Conservation (phyloP, 2,797 vertebrate species). For the Premnoplex brunnescens region DNA sequence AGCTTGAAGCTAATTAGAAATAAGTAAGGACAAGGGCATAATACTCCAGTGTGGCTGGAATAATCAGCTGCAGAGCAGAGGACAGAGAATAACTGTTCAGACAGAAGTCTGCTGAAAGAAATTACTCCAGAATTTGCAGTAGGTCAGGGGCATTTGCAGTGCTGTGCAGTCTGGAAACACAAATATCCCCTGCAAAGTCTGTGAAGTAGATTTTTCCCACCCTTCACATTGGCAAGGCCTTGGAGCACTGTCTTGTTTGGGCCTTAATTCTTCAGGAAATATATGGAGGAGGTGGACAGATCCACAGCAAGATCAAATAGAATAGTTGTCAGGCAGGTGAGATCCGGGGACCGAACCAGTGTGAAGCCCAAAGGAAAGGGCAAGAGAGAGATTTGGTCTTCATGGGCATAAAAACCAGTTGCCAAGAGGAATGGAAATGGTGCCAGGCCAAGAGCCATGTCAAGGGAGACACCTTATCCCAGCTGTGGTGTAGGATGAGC, state of each 20-base stretch:
- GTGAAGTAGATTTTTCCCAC: background rate
- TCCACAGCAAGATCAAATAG: background rate
- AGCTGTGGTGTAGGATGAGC: background rate
- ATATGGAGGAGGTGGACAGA: background rate
- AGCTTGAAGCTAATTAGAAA: background rate
- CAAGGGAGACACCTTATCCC: background rate
- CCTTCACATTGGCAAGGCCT: background rate
- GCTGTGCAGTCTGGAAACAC: background rate
- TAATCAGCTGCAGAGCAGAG: background rate
- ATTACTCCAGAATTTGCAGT: background rate
- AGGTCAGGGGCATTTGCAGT: background rate
- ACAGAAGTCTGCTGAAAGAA: background rate
- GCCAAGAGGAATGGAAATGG: background rate
- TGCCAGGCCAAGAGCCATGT: background rate
- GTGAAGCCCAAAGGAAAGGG: background rate
- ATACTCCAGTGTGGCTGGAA: background rate
- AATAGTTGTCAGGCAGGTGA: background rate
- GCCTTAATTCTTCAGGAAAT: background rate
- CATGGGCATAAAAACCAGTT: background rate
- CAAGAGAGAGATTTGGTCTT: background rate
- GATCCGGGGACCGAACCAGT: background rate
- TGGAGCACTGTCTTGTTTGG: background rate
- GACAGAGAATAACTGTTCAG: background rate
- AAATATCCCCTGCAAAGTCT: background rate
- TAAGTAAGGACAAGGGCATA: background rate